A percentile compares a stretch with the other conserved stretches of the same genome.
Evolutionary conservation across 1,140 invertebrate genomes (phyloP).

Genomic region (Dreissena rostriformis): DNA sequence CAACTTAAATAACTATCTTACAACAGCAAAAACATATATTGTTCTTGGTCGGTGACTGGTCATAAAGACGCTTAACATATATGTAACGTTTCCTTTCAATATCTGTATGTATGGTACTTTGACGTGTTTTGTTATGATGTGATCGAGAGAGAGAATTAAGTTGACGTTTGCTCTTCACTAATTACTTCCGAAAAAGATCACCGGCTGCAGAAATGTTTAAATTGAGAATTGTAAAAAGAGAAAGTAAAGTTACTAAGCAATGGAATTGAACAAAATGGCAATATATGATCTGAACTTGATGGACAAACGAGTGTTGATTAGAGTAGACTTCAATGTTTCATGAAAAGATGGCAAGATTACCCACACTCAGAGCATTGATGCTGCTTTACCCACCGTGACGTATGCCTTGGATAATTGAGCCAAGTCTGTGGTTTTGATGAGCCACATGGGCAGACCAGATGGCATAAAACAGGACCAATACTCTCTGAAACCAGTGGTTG

Average conservation of each 20-base stretch:
- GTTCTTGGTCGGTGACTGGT: too few species aligned
- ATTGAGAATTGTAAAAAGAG: too few species aligned
- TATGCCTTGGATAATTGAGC: conserved; percentile 97
- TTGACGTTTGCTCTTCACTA: too few species aligned
- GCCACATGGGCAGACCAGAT: conserved; percentile 98
- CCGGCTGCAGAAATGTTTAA: too few species aligned
- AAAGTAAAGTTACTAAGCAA: conserved; percentile 75
- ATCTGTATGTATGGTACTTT: too few species aligned
- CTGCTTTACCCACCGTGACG: conserved; percentile 96
- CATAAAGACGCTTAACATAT: too few species aligned
- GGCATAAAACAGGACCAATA: conserved; percentile 92
- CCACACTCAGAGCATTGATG: conserved; percentile 98
- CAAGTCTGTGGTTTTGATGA: conserved; percentile 97
- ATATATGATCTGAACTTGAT: conserved; percentile 83
- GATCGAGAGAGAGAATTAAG: too few species aligned
- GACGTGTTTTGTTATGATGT: too few species aligned
- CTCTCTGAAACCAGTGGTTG: conserved; percentile 94
- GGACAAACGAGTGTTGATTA: conserved; percentile 84
- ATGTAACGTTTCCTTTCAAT: too few species aligned
- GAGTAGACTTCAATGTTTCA: conserved; percentile 99
- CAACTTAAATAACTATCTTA: too few species aligned
- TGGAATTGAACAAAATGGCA: conserved; percentile 86
- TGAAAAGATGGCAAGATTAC: conserved; percentile 98
- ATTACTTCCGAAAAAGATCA: too few species aligned
- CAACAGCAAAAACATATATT: too few species aligned